Conservation (phyloP, 2,113 vertebrate species). For the Spilogale gracilis region DNA sequence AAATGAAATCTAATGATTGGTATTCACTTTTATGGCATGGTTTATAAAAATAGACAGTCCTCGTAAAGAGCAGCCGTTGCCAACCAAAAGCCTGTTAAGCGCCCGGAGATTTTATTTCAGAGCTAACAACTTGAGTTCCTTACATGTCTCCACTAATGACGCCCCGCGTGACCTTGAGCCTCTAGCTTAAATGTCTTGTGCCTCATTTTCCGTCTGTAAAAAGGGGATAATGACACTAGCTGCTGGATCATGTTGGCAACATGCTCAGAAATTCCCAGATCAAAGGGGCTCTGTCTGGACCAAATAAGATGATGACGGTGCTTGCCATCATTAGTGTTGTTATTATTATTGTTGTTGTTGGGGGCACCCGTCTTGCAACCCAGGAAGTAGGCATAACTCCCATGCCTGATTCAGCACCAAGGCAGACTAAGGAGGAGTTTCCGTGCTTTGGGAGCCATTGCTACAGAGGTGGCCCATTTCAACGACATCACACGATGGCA, state of each 20-base stretch:
- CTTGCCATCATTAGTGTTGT: slow-evolving; percentile 54
- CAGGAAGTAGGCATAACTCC: slow-evolving; percentile 39
- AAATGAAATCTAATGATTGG: slow-evolving; percentile 73
- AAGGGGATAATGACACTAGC: slow-evolving; percentile 75
- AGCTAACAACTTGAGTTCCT: slow-evolving; percentile 58
- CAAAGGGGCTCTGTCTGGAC: slow-evolving; percentile 68
- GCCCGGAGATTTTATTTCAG: slow-evolving; percentile 72
- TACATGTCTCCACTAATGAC: slow-evolving; percentile 67
- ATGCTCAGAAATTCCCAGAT: slow-evolving; percentile 70
- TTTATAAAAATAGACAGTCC: slow-evolving; percentile 68
- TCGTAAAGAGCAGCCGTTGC: slow-evolving; percentile 57
- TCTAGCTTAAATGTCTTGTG: slow-evolving; percentile 63
- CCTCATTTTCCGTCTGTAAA: slow-evolving; percentile 79
- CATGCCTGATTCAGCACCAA: slow-evolving; percentile 28
- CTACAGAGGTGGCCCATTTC: background rate
- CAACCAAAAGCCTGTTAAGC: slow-evolving; percentile 68
- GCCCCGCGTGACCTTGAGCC: slow-evolving; percentile 54
- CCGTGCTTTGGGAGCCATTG: background rate
- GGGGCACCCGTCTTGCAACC: background rate
- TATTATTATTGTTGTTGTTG: slow-evolving; percentile 70
- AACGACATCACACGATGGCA: background rate
- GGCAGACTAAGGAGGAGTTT: background rate
- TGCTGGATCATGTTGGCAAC: slow-evolving; percentile 16
- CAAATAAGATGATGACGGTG: slow-evolving; percentile 55
- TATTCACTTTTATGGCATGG: slow-evolving; percentile 66